Conservation (phyloP, 2,888 invertebrate species). For the Clanis bilineata region DNA sequence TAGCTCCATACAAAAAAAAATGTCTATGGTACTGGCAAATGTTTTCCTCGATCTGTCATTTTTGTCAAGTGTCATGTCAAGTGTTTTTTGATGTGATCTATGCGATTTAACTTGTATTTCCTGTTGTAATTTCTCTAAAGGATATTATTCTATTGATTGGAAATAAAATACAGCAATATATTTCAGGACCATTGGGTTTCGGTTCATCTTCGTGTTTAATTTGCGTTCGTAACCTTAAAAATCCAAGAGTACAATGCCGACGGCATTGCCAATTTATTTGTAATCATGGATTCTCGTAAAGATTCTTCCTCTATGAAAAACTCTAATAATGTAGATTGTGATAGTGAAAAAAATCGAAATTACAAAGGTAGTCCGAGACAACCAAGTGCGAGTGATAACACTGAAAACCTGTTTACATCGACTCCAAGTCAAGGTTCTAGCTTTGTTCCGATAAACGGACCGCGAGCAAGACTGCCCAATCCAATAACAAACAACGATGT, state of each 20-base stretch:
- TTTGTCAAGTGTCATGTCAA: conserved; percentile 27
- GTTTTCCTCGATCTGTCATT: conserved; percentile 19
- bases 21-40: background rate
- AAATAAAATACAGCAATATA: conserved; percentile 22
- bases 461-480: conserved; percentile 41
- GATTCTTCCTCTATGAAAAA: conserved; percentile 52
- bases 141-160: conserved; percentile 15
- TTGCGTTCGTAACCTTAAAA: conserved; percentile 49
- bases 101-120: conserved; percentile 42
- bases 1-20: too few species aligned
- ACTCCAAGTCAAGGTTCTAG: conserved; percentile 53
- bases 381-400: conserved; percentile 46
- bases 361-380: conserved; percentile 45
- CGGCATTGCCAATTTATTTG: conserved; percentile 49
- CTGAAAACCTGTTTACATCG: conserved; percentile 61
- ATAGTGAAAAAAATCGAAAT: conserved; percentile 49
- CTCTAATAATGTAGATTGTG: conserved; percentile 48
- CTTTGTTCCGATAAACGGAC: conserved; percentile 53
- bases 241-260: conserved; percentile 65
- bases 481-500: conserved; percentile 43
- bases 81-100: conserved; percentile 29
- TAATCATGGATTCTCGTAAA: conserved; percentile 68
- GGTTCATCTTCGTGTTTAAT: background rate
- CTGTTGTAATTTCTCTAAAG: conserved; percentile 20
- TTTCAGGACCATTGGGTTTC: background rate